Conservation (phyloP, 2,888 invertebrate genomes). For the Athrips mouffetella region DNA sequence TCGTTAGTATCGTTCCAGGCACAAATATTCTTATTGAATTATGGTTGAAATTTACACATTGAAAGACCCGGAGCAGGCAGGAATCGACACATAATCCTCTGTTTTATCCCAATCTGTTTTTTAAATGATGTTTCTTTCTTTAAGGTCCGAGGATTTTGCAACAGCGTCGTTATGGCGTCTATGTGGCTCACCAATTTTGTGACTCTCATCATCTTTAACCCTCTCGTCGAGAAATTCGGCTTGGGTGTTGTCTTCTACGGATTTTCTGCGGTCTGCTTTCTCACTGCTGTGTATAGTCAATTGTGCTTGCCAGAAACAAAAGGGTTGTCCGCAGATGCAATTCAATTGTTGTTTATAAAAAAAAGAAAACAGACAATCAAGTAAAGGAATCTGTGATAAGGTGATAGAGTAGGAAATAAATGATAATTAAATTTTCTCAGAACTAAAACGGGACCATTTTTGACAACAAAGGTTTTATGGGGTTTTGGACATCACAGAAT, state of each 20-base stretch:
- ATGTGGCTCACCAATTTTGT: constrained; percentile 61
- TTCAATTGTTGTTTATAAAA: constrained; percentile 52
- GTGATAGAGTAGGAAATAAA: too few relatives aligned
- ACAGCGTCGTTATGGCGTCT: constrained; percentile 47
- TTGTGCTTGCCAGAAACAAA: constrained; percentile 68
- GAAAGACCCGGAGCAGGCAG: too few relatives aligned
- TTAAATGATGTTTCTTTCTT: too few relatives aligned
- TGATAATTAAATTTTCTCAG: too few relatives aligned
- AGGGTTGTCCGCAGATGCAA: constrained; percentile 56
- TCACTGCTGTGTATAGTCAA: constrained; percentile 51
- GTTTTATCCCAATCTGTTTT: too few relatives aligned
- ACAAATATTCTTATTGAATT: too few relatives aligned
- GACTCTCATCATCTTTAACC: constrained; percentile 55
- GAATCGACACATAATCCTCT: too few relatives aligned
- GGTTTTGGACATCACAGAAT: too few relatives aligned
- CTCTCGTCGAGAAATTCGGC: constrained; percentile 50
- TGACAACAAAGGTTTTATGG: too few relatives aligned
- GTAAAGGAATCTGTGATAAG: background rate
- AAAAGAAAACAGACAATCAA: constrained; percentile 24
- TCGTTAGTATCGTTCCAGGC: too few relatives aligned
- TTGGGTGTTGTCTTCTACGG: constrained; percentile 58
- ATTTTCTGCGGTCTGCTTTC: constrained; percentile 53
- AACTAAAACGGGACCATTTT: too few relatives aligned
- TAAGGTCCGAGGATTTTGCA: constrained; percentile 57
- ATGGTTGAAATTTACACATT: too few relatives aligned